Evolutionary conservation across 2,113 vertebrate species (phyloP).

Genomic region (Daphoenositta chrysoptera): DNA sequence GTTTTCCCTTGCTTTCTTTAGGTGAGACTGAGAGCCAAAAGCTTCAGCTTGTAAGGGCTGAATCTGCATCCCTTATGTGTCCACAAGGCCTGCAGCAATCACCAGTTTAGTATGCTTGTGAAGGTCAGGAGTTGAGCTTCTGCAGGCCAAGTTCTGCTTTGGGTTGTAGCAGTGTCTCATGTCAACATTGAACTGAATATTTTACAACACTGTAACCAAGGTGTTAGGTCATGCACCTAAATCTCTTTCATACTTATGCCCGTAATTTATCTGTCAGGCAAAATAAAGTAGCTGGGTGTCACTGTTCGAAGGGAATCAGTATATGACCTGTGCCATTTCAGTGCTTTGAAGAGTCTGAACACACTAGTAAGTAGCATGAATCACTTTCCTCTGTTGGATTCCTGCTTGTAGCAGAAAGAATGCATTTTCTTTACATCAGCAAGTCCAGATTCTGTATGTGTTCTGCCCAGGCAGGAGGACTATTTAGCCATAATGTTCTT

Average conservation of each 20-base stretch:
- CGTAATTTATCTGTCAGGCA: background rate
- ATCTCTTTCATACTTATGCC: background rate
- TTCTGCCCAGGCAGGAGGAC: constrained; percentile 42
- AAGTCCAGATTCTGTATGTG: constrained; percentile 36
- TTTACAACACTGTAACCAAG: background rate
- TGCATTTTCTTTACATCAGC: constrained; percentile 40
- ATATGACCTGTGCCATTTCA: constrained; percentile 28
- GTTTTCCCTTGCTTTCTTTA: background rate
- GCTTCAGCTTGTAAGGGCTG: background rate
- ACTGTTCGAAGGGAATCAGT: background rate
- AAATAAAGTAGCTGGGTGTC: background rate
- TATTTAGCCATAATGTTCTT: constrained; percentile 67
- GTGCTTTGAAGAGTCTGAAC: background rate
- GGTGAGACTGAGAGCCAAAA: background rate
- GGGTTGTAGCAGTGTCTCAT: background rate
- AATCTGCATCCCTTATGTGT: background rate
- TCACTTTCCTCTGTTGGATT: background rate
- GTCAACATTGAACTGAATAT: background rate
- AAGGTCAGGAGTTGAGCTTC: background rate
- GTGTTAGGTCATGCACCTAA: background rate
- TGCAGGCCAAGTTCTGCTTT: background rate
- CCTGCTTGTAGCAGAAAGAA: constrained; percentile 15
- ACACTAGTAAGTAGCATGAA: background rate
- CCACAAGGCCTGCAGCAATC: background rate
- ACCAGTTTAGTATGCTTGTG: background rate